phyloP scores from a whole-genome alignment of 2,797 vertebrate species.

The Fringilla coelebs region DNA sequence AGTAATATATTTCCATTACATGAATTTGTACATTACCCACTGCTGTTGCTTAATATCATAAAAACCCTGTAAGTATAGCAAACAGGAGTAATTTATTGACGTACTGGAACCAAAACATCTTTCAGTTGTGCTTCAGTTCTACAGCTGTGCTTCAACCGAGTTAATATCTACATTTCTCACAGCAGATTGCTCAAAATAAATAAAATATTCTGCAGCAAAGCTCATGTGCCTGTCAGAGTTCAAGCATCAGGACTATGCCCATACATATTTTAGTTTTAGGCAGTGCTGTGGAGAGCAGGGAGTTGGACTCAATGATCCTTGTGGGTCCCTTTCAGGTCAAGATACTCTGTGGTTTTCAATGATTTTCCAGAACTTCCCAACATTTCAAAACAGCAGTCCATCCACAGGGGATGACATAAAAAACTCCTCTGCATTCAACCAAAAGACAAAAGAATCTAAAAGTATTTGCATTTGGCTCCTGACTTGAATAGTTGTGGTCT shows the following conservation, averaged over 20 bases:
- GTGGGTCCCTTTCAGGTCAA: not conserved
- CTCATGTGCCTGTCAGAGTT: not conserved
- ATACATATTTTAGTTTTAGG: not conserved
- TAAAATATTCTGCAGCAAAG: not conserved
- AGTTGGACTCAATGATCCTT: not conserved
- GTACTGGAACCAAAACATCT: not conserved
- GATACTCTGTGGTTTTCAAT: not conserved
- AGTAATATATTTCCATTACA: not conserved
- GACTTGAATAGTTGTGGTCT: not conserved
- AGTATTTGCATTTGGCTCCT: not conserved
- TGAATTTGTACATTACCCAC: not conserved
- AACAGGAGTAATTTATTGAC: not conserved
- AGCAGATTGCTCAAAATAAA: not conserved
- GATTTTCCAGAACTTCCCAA: not conserved
- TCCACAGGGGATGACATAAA: not conserved
- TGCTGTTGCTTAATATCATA: not conserved
- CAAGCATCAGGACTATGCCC: not conserved
- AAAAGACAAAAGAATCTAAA: not conserved
- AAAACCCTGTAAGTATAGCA: rapidly evolving
- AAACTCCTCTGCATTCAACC: not conserved
- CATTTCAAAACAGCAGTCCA: not conserved
- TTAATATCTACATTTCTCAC: not conserved
- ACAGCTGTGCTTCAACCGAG: not conserved
- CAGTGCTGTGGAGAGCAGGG: not conserved
- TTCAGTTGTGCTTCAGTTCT: not conserved